phyloP scores from a whole-genome alignment of 2,113 vertebrate species.

The Aldabrachelys gigantea region DNA sequence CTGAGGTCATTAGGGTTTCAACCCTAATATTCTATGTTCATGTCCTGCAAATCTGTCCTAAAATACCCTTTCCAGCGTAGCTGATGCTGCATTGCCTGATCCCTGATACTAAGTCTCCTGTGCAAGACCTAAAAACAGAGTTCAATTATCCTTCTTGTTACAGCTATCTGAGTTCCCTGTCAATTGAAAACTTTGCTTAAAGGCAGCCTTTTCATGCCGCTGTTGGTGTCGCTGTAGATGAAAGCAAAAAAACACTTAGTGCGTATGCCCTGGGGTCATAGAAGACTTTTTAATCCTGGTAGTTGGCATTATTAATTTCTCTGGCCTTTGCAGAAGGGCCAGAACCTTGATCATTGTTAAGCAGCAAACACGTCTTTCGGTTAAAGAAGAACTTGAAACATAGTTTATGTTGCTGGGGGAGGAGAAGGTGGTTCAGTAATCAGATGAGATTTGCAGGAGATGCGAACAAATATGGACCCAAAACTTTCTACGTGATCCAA shows the following conservation, averaged over 20 bases:
- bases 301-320: not conserved
- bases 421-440: not conserved
- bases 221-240: not conserved
- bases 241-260: not conserved
- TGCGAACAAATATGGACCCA: not conserved
- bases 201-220: not conserved
- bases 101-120: not conserved
- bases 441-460: not conserved
- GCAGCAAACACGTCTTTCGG: not conserved
- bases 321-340: not conserved
- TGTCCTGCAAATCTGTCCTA: not conserved
- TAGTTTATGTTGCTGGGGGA: not conserved
- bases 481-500: not conserved
- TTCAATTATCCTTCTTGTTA: not conserved
- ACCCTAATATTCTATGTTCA: not conserved
- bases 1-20: too few species aligned
- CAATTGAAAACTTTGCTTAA: not conserved
- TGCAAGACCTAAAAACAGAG: not conserved
- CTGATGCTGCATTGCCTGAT: not conserved
- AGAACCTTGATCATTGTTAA: not conserved
- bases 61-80: not conserved
- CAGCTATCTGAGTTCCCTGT: not conserved
- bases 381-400: not conserved
- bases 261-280: not conserved
- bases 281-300: not conserved